A percentile compares a stretch with the other conserved stretches of the same genome.
Conservation (phyloP, 2,888 invertebrate species). For the Drosophila multiciliata region DNA sequence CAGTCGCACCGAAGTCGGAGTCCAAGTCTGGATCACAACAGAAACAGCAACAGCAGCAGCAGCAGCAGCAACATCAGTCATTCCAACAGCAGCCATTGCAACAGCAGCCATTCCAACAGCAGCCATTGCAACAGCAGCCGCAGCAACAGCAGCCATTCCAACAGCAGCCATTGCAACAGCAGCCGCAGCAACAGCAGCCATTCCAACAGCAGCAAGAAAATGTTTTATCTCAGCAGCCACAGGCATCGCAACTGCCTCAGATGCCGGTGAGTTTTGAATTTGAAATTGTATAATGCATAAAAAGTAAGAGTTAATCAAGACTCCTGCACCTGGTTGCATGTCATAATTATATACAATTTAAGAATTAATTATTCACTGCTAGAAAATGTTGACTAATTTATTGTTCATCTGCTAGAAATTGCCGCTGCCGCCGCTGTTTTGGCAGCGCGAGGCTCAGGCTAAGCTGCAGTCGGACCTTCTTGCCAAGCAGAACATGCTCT, state of each 20-base stretch:
- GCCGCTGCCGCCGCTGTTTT: constrained; percentile 75
- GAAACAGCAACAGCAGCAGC: background rate
- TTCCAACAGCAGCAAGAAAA: background rate
- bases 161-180: too few species aligned
- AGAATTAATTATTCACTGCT: background rate
- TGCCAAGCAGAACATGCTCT: constrained; percentile 13
- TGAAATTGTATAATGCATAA: background rate
- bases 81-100: too few species aligned
- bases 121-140: too few species aligned
- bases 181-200: too few species aligned
- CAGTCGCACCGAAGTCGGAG: background rate
- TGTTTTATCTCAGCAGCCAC: background rate
- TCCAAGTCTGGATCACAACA: background rate
- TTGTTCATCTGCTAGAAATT: constrained; percentile 50
- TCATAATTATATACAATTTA: background rate
- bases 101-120: too few species aligned
- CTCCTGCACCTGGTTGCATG: background rate
- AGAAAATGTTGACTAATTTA: background rate
- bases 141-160: background rate
- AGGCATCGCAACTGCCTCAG: constrained; percentile 16
- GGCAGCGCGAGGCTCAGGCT: constrained; percentile 56
- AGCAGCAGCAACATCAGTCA: background rate
- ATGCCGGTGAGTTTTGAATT: constrained; percentile 47
- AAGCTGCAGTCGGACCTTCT: constrained; percentile 20
- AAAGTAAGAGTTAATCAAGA: background rate